A percentile compares a stretch with the other conserved stretches of the same genome.
Conservation (phyloP, 2,888 invertebrate genomes). For the Craniophora ligustri region DNA sequence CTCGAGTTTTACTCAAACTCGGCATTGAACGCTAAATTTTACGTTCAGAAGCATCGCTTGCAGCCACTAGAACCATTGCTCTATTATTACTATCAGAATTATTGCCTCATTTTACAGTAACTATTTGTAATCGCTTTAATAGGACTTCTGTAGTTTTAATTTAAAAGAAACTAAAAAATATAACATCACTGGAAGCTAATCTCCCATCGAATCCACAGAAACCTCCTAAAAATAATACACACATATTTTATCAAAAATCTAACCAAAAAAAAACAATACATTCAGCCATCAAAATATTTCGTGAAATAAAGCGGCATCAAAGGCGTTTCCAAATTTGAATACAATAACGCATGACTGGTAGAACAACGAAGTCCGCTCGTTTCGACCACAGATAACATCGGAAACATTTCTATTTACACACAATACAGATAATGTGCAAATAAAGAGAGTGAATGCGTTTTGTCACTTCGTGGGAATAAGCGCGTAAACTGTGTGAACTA, state of each 20-base stretch:
- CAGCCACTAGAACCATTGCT: too few relatives aligned
- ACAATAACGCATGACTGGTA: slow-evolving; percentile 64
- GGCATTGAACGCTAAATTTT: too few relatives aligned
- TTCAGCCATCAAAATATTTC: slow-evolving; percentile 41
- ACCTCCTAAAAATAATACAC: slow-evolving; percentile 19
- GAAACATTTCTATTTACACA: slow-evolving; percentile 75
- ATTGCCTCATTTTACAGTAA: too few relatives aligned
- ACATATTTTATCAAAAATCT: slow-evolving; percentile 39
- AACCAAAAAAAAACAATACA: slow-evolving; percentile 34
- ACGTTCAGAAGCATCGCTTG: too few relatives aligned
- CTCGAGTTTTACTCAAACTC: too few relatives aligned
- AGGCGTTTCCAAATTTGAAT: slow-evolving; percentile 69
- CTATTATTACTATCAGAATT: too few relatives aligned
- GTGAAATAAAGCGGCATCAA: slow-evolving; percentile 42
- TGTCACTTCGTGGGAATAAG: slow-evolving; percentile 80
- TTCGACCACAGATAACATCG: slow-evolving; percentile 71
- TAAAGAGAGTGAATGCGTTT: slow-evolving; percentile 73
- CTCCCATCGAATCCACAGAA: neutral
- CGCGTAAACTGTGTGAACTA: slow-evolving; percentile 52
- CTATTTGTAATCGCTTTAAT: too few relatives aligned
- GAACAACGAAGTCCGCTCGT: slow-evolving; percentile 61
- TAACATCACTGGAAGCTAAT: neutral
- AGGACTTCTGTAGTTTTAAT: too few relatives aligned
- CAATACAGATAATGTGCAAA: slow-evolving; percentile 73
- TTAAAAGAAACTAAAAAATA: too few relatives aligned